Conservation (phyloP, 2,113 vertebrate species). For the Daphoenositta chrysoptera region DNA sequence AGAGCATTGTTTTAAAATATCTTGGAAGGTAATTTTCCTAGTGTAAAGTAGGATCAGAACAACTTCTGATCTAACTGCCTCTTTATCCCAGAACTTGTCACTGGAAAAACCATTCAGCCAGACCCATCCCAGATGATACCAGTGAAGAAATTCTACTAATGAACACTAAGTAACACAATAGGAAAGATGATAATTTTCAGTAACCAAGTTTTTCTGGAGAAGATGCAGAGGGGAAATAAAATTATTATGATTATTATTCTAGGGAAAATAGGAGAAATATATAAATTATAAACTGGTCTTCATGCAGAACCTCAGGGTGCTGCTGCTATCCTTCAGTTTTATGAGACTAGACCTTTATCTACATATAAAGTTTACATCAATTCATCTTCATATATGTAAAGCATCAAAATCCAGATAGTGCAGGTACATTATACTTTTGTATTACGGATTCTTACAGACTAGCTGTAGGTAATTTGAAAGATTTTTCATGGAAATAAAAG, state of each 20-base stretch:
- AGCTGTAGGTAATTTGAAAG: neutral
- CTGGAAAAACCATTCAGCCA: neutral
- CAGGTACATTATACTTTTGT: neutral
- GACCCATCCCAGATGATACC: neutral
- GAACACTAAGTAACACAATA: neutral
- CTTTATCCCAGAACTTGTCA: neutral
- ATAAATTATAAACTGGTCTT: neutral
- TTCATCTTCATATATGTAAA: neutral
- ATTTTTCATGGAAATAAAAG: neutral
- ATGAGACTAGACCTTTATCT: neutral
- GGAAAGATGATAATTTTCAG: neutral
- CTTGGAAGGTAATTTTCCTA: neutral
- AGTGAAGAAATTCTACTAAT: neutral
- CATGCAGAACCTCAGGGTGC: neutral
- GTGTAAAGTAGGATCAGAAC: neutral
- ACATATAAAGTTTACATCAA: neutral
- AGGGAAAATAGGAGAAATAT: neutral
- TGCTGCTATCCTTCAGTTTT: neutral
- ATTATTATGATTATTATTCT: neutral
- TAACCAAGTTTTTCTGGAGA: neutral
- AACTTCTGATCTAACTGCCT: neutral
- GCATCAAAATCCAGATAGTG: neutral
- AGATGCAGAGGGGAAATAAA: neutral
- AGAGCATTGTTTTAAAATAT: neutral
- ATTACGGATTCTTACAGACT: neutral